A percentile compares a stretch with the other conserved stretches of the same genome.
These are phyloP conservation scores for Scomber scombrus DNA, from an alignment of 2,113 vertebrate species.

Conservation along the genomic window DNA sequence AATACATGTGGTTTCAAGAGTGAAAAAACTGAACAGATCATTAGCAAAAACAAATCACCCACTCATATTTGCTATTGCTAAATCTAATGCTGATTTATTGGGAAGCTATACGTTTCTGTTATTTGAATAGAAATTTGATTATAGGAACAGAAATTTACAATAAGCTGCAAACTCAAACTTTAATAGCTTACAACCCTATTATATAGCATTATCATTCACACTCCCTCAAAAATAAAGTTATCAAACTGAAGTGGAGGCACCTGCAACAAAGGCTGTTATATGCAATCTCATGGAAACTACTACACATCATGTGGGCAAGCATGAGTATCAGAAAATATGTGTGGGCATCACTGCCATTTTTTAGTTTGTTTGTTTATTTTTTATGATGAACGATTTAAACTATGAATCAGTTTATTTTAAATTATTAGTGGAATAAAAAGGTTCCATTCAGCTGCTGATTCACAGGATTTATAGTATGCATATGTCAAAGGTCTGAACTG, in stretches of 20 bases:
- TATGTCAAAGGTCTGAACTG: slow-evolving; percentile 25
- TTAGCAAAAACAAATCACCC: not conserved
- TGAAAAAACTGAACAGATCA: not conserved
- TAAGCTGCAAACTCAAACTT: not conserved
- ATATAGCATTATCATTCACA: no score
- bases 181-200: no score
- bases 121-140: not conserved
- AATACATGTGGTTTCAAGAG: not conserved
- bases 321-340: no score
- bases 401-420: no score
- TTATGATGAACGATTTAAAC: not conserved
- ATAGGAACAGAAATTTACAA: not conserved
- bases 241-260: not conserved
- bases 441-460: not conserved
- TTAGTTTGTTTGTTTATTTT: not conserved
- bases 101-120: no score
- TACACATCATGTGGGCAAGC: no score
- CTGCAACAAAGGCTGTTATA: not conserved
- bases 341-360: no score
- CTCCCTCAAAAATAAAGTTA: no score
- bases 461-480: not conserved
- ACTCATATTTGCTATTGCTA: not conserved
- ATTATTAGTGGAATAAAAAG: not conserved
- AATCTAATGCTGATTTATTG: not conserved
- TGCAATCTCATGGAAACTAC: not conserved